Percentiles rank a stretch among this genome's conserved stretches.
Evolutionary conservation across 1,140 invertebrate genomes (phyloP).

Genomic region (Micrasema longulum): DNA sequence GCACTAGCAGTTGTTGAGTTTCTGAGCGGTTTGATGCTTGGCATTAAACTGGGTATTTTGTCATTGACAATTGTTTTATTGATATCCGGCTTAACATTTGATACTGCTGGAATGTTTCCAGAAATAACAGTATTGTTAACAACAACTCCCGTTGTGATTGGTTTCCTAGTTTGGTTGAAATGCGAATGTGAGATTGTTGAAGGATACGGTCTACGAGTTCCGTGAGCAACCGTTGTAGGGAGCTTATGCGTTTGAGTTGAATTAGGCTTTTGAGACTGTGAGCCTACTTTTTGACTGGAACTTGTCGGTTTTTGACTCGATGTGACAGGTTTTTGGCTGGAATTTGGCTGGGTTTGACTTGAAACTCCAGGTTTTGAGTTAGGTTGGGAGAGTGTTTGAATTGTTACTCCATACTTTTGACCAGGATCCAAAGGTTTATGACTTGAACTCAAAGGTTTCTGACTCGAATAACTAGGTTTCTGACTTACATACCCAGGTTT

Average conservation of each 20-base stretch:
- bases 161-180: constrained; percentile 44
- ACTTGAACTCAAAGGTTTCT: constrained; percentile 19
- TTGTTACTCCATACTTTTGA: constrained; percentile 27
- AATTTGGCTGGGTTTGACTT: constrained; percentile 3
- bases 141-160: constrained; percentile 38
- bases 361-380: constrained; percentile 26
- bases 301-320: constrained; percentile 56
- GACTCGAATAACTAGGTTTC: constrained; percentile 38
- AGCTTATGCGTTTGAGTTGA: constrained; percentile 55
- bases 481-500: constrained; percentile 45
- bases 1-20: constrained; percentile 10
- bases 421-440: constrained; percentile 54
- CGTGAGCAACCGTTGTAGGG: constrained; percentile 56
- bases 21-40: constrained; percentile 41
- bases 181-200: constrained; percentile 9
- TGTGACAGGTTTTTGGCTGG: constrained; percentile 44
- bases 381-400: constrained; percentile 1
- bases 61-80: constrained; percentile 27
- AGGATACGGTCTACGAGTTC: constrained; percentile 34
- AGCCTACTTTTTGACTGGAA: constrained; percentile 54
- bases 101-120: constrained; percentile 14
- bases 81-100: neutral
- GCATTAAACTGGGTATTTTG: constrained; percentile 41
- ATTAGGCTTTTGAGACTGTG: constrained; percentile 52
- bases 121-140: constrained; percentile 37